These are phyloP conservation scores for Haliclystus octoradiatus DNA, from an alignment of 30 jellyfish, hydroid and myxozoan species.

Conservation along the genomic window DNA sequence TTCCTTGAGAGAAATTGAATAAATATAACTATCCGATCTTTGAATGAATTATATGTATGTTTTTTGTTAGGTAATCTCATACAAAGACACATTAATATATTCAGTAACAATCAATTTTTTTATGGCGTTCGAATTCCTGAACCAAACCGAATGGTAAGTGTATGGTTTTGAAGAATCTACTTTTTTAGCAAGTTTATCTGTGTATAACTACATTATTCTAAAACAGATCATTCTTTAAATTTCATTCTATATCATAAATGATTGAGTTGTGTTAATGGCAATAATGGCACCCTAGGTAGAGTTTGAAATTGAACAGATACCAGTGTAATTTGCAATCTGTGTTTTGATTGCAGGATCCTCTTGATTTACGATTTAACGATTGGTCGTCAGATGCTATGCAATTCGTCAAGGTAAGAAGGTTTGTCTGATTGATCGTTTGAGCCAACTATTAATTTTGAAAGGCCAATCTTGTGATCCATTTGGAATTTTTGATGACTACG, in stretches of 20 bases:
- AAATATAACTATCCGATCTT: no score
- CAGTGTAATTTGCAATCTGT: not conserved
- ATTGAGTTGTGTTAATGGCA: not conserved
- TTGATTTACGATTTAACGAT: conserved; percentile 46
- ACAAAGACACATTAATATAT: conserved; percentile 73
- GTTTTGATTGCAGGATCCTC: conserved; percentile 52
- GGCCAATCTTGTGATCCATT: no score
- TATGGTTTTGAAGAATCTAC: not conserved
- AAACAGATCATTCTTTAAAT: not conserved
- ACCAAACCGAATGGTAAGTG: conserved; percentile 56
- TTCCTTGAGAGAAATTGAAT: no score
- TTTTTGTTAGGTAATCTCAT: conserved; percentile 62
- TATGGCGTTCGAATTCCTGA: conserved; percentile 79
- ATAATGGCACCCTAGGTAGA: not conserved
- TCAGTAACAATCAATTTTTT: conserved; percentile 74
- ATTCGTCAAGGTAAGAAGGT: conserved; percentile 57
- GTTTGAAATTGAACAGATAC: not conserved
- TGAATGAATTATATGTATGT: no score
- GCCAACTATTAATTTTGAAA: no score
- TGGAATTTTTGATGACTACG: no score
- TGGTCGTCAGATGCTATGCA: conserved; percentile 59
- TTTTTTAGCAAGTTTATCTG: not conserved
- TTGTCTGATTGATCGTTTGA: no score
- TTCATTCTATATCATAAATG: no score
- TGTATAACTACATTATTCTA: no score